Evolutionary conservation across 2,888 invertebrate genomes (phyloP), one percentile per base, ranked within the genome.

Genomic region (Sphaerophoria taeniata): DNA sequence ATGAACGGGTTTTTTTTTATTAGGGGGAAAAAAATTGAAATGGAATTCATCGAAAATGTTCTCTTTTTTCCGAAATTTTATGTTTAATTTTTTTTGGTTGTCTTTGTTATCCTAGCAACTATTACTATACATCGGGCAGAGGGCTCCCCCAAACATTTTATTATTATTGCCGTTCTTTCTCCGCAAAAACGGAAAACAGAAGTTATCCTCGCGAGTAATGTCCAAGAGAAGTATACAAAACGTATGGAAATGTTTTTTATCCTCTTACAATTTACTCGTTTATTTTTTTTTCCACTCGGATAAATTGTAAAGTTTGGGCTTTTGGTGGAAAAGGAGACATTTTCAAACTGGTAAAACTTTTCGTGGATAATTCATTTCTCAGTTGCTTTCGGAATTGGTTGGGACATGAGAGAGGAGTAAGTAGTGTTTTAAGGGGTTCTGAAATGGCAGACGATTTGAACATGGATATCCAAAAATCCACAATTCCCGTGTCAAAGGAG

Each of bases 131-230:
- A 34, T 34, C 56, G 36, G 36, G 36, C 14, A 47, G 16, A 36
- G n/a, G 36, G 24, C 12, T 34, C 33, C 24, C 61, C 70, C 49
- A n/a, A 73, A 58, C 45, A 73, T 81, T 85, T 81, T 81, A 81
- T 85, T 85, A 85, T 85, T 81, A 85, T 85, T 85, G 70, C 80
- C 80, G 63, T 81, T 85, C 85, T 81, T 85, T 65, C 63, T 81
- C 71, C 67, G 58, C 65, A 70, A 36, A 36, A 76, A 70, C 70
- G 73, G 81, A 81, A 80, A 85, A 85, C 81, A 85, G 85, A 81
- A 80, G 80, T 85, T 85, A 81, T 81, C 47, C 85, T 73, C 81
- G 85, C 85, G 85, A 85, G 85, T 85, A 85, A 85, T 81, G 76
- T 73, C 76, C 81, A 81, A 85, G 81, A 85, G 81, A 81, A 77